Evolutionary conservation across 2,797 vertebrate genomes (phyloP).

Genomic region (Brotula barbata): DNA sequence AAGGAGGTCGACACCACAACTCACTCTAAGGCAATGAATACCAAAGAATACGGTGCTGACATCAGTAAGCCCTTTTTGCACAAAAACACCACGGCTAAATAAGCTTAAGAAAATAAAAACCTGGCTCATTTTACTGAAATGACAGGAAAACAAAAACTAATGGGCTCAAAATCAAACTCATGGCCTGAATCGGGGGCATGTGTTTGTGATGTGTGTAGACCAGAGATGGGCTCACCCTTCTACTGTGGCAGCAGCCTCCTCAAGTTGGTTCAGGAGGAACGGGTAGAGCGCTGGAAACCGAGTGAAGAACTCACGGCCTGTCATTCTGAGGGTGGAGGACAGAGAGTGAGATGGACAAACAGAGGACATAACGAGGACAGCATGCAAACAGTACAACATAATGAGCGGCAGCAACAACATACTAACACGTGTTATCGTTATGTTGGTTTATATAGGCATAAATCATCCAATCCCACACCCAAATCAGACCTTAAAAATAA

Average conservation of each 20-base stretch:
- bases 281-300: conserved; percentile 92
- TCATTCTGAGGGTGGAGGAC: conserved; percentile 83
- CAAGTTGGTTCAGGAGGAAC: conserved; percentile 90
- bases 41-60: background rate
- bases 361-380: background rate
- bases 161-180: conserved; percentile 30
- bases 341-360: conserved; percentile 1
- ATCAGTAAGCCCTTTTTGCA: background rate
- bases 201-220: conserved; percentile 7
- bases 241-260: conserved; percentile 83
- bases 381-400: too few species aligned
- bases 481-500: too few species aligned
- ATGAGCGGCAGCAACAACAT: too few species aligned
- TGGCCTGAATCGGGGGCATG: conserved; percentile 8
- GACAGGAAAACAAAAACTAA: conserved; percentile 21
- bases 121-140: conserved; percentile 1
- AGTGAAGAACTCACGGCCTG: conserved; percentile 94
- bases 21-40: background rate
- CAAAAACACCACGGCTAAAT: conserved; percentile 11
- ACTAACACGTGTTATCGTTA: too few species aligned
- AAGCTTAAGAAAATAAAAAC: conserved; percentile 26
- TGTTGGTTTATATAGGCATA: too few species aligned
- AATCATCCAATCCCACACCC: too few species aligned
- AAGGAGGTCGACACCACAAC: conserved; percentile 9
- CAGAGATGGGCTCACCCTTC: conserved; percentile 81